Conservation (phyloP, 2,797 vertebrate genomes). For the Chloroceryle inda region DNA sequence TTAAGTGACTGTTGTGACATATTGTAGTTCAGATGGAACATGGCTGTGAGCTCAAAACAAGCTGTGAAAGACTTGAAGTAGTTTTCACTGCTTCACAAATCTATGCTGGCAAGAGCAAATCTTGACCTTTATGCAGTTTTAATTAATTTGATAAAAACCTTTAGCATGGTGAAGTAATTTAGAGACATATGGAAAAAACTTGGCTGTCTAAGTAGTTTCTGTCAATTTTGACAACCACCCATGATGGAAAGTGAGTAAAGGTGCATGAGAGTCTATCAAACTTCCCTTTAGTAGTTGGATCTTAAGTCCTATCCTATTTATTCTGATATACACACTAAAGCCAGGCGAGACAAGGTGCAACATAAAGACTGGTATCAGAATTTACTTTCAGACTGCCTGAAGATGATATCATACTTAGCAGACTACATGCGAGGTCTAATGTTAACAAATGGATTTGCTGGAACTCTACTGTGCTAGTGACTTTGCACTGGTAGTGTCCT, state of each 20-base stretch:
- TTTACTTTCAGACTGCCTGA: constrained; percentile 1
- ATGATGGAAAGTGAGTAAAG: neutral
- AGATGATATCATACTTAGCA: neutral
- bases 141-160: constrained; percentile 58
- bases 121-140: constrained; percentile 47
- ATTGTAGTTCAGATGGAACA: constrained; percentile 10
- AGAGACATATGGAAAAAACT: neutral
- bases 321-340: neutral
- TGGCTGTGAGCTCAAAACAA: neutral
- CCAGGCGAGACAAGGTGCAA: neutral
- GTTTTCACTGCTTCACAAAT: constrained; percentile 37
- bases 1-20: constrained; percentile 30
- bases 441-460: neutral
- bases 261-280: neutral
- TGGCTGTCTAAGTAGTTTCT: constrained; percentile 10
- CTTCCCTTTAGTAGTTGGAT: neutral
- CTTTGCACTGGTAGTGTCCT: neutral
- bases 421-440: neutral
- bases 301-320: neutral
- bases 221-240: neutral
- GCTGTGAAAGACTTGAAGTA: constrained; percentile 22
- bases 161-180: neutral
- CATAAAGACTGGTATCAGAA: neutral
- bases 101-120: constrained; percentile 31
- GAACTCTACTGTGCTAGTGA: neutral